A percentile compares a stretch with the other conserved stretches of the same genome.
Conservation (phyloP, 2,888 invertebrate species). For the Hermaeophaga mercurialis region DNA sequence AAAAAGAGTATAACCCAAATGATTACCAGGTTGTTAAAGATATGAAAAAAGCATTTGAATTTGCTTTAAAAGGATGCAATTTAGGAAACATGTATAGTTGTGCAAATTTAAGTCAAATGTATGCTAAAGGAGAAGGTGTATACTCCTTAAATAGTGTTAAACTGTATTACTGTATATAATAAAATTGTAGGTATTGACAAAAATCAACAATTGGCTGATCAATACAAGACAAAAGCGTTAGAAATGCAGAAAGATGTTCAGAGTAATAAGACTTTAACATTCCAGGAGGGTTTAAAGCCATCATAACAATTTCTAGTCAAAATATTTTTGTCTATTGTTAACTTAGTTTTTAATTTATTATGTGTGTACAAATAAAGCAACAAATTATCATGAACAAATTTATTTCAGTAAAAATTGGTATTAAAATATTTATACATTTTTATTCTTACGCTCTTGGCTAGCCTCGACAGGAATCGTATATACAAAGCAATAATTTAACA, state of each 20-base stretch:
- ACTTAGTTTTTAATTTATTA: slow-evolving; percentile 3
- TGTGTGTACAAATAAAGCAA: slow-evolving; percentile 11
- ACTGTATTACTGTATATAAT: slow-evolving; percentile 9
- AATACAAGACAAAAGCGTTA: slow-evolving; percentile 72
- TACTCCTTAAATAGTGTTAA: background rate
- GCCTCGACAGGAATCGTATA: slow-evolving; percentile 7
- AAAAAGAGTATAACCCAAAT: slow-evolving; percentile 24
- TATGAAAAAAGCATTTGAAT: slow-evolving; percentile 78
- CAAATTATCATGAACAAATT: slow-evolving; percentile 10
- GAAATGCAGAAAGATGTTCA: slow-evolving; percentile 72
- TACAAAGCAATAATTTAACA: slow-evolving; percentile 10
- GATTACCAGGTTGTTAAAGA: slow-evolving; percentile 63
- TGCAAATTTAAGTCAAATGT: slow-evolving; percentile 88
- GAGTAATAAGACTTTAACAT: slow-evolving; percentile 55
- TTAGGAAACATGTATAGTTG: slow-evolving; percentile 86
- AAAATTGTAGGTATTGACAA: slow-evolving; percentile 63
- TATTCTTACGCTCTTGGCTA: slow-evolving; percentile 29
- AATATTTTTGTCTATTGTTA: slow-evolving; percentile 7
- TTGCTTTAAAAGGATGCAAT: slow-evolving; percentile 81
- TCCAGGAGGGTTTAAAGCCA: slow-evolving; percentile 58
- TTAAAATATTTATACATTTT: slow-evolving; percentile 32
- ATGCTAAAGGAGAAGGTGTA: slow-evolving; percentile 78
- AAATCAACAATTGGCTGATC: slow-evolving; percentile 71
- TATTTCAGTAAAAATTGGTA: slow-evolving; percentile 32
- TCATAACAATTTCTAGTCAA: slow-evolving; percentile 23